Evolutionary conservation across 2,797 vertebrate genomes (phyloP).

Genomic region (Falco berigora): DNA sequence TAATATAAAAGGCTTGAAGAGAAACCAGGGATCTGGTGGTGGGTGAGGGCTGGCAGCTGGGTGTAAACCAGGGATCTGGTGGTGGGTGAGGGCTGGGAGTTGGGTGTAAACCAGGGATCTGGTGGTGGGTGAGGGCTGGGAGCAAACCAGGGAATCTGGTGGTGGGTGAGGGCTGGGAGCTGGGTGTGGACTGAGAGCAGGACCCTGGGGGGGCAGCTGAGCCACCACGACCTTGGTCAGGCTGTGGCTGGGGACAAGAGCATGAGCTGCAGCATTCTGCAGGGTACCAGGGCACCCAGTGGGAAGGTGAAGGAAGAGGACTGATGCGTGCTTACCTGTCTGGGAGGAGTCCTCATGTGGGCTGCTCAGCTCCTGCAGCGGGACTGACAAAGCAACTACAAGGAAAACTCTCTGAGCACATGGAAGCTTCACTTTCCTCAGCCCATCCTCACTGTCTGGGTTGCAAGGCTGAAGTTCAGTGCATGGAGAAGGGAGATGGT

Average conservation of each 20-base stretch:
- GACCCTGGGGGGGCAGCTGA: fast-evolving
- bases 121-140: not conserved
- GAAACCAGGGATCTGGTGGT: not conserved
- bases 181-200: not conserved
- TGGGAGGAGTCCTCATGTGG: fast-evolving
- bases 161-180: not conserved
- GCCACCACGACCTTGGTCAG: not conserved
- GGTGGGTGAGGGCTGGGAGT: no score
- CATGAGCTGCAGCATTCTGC: not conserved
- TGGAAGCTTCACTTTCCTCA: not conserved
- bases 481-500: not conserved
- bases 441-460: not conserved
- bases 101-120: not conserved
- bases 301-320: not conserved
- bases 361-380: fast-evolving
- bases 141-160: not conserved
- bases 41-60: not conserved
- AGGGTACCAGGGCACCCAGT: fast-evolving
- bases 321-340: fast-evolving
- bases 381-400: not conserved
- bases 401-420: not conserved
- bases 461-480: not conserved
- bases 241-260: not conserved
- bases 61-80: no score
- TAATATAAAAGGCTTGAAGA: not conserved